Percentiles rank a stretch among this genome's conserved stretches.
Conservation (phyloP, 2,888 invertebrate species). For the Catocala sponsa region DNA sequence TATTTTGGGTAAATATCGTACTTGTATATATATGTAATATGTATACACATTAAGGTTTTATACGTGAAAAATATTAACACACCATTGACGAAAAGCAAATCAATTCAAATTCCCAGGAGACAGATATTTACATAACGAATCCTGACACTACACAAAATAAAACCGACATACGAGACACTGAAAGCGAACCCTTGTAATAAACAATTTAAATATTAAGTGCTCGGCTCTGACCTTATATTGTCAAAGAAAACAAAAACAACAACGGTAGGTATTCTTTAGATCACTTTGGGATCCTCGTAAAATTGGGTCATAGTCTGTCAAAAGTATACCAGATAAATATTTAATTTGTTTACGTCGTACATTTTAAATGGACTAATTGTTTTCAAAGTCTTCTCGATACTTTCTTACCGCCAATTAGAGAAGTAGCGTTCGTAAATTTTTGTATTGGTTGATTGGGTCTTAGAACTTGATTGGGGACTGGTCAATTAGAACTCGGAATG, state of each 20-base stretch:
- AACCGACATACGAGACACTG: constrained; percentile 1
- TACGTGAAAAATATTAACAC: too few species aligned
- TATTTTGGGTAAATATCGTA: too few species aligned
- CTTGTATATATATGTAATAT: too few species aligned
- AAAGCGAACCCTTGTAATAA: constrained; percentile 16
- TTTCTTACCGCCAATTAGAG: not conserved
- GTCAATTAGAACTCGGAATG: too few species aligned
- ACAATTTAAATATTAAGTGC: constrained; percentile 32
- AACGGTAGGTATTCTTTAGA: constrained; percentile 20
- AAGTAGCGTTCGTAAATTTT: not conserved
- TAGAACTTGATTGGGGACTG: not conserved
- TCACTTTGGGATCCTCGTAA: constrained; percentile 30
- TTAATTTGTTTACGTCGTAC: constrained; percentile 45
- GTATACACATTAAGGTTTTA: too few species aligned
- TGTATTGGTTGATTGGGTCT: not conserved
- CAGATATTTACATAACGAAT: not conserved
- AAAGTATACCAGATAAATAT: constrained; percentile 39
- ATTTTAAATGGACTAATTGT: constrained; percentile 39
- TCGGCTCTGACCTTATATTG: constrained; percentile 4
- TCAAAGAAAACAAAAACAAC: constrained; percentile 32
- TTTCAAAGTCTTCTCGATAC: constrained; percentile 28
- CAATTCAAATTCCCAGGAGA: too few species aligned
- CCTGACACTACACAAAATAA: not conserved
- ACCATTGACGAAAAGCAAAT: too few species aligned
- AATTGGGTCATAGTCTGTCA: constrained; percentile 48